Percentiles rank a stretch among this genome's conserved stretches.
Evolutionary conservation across 2,797 vertebrate species (phyloP).

Genomic region (Sebastes miniatus): DNA sequence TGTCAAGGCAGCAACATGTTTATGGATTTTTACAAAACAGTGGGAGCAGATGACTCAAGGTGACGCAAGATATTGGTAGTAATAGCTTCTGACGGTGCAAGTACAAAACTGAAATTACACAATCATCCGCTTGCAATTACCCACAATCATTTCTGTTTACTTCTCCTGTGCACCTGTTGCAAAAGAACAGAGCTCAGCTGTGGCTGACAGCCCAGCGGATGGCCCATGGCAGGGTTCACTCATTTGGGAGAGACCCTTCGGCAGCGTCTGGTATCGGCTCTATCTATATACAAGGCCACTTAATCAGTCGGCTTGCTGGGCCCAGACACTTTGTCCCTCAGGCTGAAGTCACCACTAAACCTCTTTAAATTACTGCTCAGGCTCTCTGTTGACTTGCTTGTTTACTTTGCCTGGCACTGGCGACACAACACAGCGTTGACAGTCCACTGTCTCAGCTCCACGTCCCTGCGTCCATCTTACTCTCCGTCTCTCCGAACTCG

Average conservation of each 20-base stretch:
- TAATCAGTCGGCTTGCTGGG: constrained; percentile 53
- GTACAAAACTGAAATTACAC: background rate
- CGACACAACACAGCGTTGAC: constrained; percentile 15
- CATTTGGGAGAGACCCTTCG: constrained; percentile 23
- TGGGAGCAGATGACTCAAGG: background rate
- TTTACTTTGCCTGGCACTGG: constrained; percentile 41
- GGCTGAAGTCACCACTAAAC: constrained; percentile 41
- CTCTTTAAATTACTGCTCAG: constrained; percentile 53
- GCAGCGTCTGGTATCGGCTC: constrained; percentile 31
- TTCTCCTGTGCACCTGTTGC: constrained; percentile 5
- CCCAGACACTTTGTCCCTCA: constrained; percentile 38
- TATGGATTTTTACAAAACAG: background rate
- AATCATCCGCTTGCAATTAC: background rate
- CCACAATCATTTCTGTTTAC: background rate
- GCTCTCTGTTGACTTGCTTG: constrained; percentile 36
- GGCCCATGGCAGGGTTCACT: constrained; percentile 25
- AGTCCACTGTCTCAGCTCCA: background rate
- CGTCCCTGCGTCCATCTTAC: background rate
- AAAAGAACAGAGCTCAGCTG: constrained; percentile 7
- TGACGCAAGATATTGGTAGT: too few species aligned
- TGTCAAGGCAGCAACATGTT: background rate
- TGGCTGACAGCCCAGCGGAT: background rate
- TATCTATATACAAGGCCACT: constrained; percentile 53
- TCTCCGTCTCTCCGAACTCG: background rate
- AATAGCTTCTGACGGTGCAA: background rate